Evolutionary conservation across 2,797 vertebrate species (phyloP), one percentile per base, ranked within the genome.

Genomic region (Labroides dimidiatus): DNA sequence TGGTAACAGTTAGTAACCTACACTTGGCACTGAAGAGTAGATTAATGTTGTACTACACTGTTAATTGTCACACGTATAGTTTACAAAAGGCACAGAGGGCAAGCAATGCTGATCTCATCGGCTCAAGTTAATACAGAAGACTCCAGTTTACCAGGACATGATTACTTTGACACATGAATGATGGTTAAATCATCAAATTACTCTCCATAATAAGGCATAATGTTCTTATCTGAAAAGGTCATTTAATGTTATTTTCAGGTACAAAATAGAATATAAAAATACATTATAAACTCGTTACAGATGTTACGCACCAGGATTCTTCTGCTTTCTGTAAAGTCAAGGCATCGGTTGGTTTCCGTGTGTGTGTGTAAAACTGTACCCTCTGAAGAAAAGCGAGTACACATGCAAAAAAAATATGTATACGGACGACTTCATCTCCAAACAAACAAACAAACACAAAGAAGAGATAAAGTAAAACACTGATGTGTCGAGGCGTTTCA

Each of bases 191-290:
- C 49, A 77, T 84, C 77, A 86, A 89, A 86, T 87, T 72, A 77
- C 64, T 87, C 78, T 85, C 78, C 76, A 50, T 89, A 87, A 90
- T 91, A 94, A 94, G 92, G 93, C 93, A 91, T 91, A 72, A 71
- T 84, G 69, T 91, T 92, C 76, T 87, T 86, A 84, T 93, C 90
- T 89, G 87, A 89, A 93, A 94, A 92, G 84, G 82, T 92, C 55
- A 89, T 94, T 94, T 94, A 94, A 94, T 95, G 91, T 94, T 93
- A 93, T 92, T 91, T 87, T 81, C 90, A 92, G 77, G 87, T 93
- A 94, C 90, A 95, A 95, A 95, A 95, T 90, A 89, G 89, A 90
- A 93, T 95, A 94, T 89, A 94, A 94, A 95, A 95, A 94, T 93
- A 94, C 93, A 94, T 92, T 91, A 93, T 91, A 91, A 93, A 93